Conservation (phyloP, 2,888 invertebrate species). For the Oxytorus armatus region DNA sequence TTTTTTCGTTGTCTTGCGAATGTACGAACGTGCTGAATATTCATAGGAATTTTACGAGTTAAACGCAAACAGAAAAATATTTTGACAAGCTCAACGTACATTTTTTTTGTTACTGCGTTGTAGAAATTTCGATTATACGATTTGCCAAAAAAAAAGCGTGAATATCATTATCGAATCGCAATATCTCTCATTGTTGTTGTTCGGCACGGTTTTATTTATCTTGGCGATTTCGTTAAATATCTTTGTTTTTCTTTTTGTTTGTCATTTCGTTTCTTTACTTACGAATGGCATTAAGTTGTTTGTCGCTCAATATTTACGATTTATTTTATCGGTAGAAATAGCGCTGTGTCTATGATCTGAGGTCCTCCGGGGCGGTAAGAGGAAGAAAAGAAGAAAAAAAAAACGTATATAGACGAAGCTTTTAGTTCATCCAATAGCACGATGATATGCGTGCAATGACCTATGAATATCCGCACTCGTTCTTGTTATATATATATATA, state of each 20-base stretch:
- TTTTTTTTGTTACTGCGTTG: slow-evolving; percentile 6
- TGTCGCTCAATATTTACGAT: slow-evolving; percentile 46
- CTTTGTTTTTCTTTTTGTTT: not conserved
- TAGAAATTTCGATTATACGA: slow-evolving; percentile 28
- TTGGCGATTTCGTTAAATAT: not conserved
- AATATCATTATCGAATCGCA: slow-evolving; percentile 60
- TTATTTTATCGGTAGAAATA: slow-evolving; percentile 54
- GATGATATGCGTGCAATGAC: slow-evolving; percentile 62
- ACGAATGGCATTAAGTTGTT: slow-evolving; percentile 52
- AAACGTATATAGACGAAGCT: slow-evolving; percentile 21
- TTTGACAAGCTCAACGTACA: too few species aligned
- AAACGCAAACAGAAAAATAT: slow-evolving; percentile 10
- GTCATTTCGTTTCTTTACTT: not conserved
- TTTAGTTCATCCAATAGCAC: slow-evolving; percentile 58
- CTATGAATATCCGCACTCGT: slow-evolving; percentile 65
- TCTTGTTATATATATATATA: slow-evolving; percentile 50
- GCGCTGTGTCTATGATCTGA: slow-evolving; percentile 48
- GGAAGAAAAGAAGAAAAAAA: slow-evolving; percentile 15
- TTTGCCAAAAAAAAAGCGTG: slow-evolving; percentile 26
- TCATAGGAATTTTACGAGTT: slow-evolving; percentile 57
- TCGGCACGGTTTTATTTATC: slow-evolving; percentile 53
- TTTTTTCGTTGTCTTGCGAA: slow-evolving; percentile 8
- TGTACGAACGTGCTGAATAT: slow-evolving; percentile 42
- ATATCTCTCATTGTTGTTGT: slow-evolving; percentile 57
- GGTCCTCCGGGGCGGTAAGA: slow-evolving; percentile 35